A percentile compares a stretch with the other conserved stretches of the same genome.
phyloP scores from a whole-genome alignment of 1,140 invertebrate species.

The Ceratosolen solmsi region DNA sequence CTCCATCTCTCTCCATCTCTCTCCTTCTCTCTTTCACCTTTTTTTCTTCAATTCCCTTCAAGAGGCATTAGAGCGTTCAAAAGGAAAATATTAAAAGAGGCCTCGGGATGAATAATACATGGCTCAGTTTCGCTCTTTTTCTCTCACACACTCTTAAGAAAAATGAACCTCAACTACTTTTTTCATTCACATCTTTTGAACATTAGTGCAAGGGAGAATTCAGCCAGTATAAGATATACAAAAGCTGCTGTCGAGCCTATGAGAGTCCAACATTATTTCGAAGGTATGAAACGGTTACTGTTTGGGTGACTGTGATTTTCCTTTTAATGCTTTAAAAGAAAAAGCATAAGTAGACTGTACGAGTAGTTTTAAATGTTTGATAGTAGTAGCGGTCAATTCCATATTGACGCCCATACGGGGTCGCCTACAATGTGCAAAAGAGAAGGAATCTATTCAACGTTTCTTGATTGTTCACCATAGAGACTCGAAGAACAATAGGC shows the following conservation, averaged over 20 bases:
- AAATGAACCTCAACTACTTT: conserved; percentile 56
- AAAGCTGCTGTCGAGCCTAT: background rate
- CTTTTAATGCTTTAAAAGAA: background rate
- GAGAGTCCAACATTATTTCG: background rate
- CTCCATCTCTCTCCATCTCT: background rate
- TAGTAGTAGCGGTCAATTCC: background rate
- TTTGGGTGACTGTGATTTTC: background rate
- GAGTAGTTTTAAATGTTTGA: background rate
- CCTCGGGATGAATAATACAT: conserved; percentile 67
- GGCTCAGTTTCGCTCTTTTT: conserved; percentile 50
- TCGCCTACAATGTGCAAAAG: background rate
- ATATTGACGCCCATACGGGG: background rate
- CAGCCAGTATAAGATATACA: background rate
- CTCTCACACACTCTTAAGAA: conserved; percentile 47
- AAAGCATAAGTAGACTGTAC: background rate
- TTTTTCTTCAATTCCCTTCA: conserved; percentile 22
- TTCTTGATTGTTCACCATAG: conserved; percentile 13
- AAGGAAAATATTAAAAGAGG: conserved; percentile 65
- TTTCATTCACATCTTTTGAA: background rate
- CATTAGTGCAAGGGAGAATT: background rate
- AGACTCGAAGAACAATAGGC: conserved; percentile 41
- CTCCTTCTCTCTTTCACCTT: background rate
- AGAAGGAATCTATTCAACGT: conserved; percentile 31
- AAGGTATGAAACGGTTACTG: no score
- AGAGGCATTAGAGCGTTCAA: conserved; percentile 65